Evolutionary conservation across 1,140 invertebrate genomes (phyloP).

Genomic region (Thrips palmi): DNA sequence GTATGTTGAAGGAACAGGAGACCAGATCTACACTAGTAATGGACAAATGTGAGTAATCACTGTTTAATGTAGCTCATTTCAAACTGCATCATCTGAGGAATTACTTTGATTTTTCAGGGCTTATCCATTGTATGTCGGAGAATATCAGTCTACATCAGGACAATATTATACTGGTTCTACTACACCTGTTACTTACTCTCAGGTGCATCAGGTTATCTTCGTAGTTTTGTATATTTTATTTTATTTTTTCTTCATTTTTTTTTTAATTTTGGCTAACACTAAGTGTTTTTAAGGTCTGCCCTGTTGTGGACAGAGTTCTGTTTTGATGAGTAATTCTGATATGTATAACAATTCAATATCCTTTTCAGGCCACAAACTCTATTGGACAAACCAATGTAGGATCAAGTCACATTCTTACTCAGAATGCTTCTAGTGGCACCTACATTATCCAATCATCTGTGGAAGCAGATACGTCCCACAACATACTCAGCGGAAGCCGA

Average conservation of each 20-base stretch:
- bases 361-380: slow-evolving; percentile 28
- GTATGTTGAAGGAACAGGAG: slow-evolving; percentile 42
- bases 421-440: slow-evolving; percentile 30
- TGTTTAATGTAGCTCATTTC: slow-evolving; percentile 9
- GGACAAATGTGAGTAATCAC: slow-evolving; percentile 43
- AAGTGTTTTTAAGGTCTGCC: background rate
- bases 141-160: slow-evolving; percentile 40
- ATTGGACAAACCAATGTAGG: too few relatives aligned
- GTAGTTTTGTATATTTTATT: background rate
- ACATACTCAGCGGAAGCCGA: slow-evolving; percentile 33
- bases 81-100: slow-evolving; percentile 4
- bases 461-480: slow-evolving; percentile 28
- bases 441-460: slow-evolving; percentile 47
- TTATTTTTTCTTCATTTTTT: slow-evolving; percentile 7
- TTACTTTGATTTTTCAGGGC: slow-evolving; percentile 33
- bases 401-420: too few relatives aligned
- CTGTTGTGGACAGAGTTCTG: slow-evolving; percentile 10
- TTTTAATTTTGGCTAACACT: background rate
- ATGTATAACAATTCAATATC: slow-evolving; percentile 8
- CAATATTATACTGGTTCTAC: slow-evolving; percentile 22
- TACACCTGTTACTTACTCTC: slow-evolving; percentile 29
- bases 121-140: slow-evolving; percentile 68
- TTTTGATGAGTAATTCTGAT: slow-evolving; percentile 11
- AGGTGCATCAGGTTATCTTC: slow-evolving; percentile 19
- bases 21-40: slow-evolving; percentile 47